These are phyloP conservation scores for Thamnophis sirtalis DNA, from an alignment of 2,113 vertebrate genomes.

Conservation along the genomic window DNA sequence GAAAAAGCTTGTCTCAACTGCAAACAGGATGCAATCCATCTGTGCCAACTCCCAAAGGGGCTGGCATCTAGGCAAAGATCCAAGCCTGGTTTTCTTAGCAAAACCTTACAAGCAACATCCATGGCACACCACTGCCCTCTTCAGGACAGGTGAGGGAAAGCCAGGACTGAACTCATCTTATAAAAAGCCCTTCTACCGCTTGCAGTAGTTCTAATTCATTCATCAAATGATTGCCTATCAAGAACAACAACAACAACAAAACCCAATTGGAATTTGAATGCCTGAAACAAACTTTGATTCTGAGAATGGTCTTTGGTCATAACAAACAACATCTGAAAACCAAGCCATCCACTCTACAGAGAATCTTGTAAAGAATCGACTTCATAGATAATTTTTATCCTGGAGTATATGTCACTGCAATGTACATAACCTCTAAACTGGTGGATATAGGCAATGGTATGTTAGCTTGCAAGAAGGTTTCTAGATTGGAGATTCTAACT, in stretches of 20 bases:
- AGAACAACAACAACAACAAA: background rate
- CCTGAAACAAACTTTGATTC: background rate
- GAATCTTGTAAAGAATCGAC: background rate
- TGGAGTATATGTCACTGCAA: background rate
- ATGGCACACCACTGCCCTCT: background rate
- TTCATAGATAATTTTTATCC: background rate
- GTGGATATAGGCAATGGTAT: background rate
- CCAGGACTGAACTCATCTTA: background rate
- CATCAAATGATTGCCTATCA: background rate
- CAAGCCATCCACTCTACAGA: background rate
- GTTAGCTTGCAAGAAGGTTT: background rate
- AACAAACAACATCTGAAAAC: background rate
- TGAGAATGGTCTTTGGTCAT: background rate
- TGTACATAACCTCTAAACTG: background rate
- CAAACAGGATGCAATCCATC: background rate
- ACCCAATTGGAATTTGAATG: background rate
- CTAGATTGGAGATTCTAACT: background rate
- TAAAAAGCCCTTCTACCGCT: background rate
- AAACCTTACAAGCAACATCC: background rate
- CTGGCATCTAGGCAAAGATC: background rate
- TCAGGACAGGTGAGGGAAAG: background rate
- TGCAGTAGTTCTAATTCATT: background rate
- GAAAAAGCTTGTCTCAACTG: background rate
- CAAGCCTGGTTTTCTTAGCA: background rate
- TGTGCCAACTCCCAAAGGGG: background rate